Evolutionary conservation across 2,797 vertebrate species (phyloP).

Genomic region (Novumbra hubbsi): DNA sequence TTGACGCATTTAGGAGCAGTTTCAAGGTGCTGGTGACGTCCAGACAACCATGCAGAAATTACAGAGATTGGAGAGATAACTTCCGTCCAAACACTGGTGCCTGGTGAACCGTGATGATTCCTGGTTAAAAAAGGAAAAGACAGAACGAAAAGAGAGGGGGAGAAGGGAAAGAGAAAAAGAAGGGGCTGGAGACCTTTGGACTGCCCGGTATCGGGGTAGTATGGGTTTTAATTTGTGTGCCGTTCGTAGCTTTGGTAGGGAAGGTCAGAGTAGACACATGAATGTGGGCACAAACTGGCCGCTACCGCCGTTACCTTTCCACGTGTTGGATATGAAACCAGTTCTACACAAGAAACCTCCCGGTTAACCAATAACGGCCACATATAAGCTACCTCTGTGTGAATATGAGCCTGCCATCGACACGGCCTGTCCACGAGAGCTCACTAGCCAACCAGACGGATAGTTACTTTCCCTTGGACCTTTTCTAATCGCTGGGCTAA

Average conservation of each 20-base stretch:
- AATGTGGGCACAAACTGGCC: neutral
- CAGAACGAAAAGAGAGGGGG: neutral
- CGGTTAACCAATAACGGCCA: neutral
- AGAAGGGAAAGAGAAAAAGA: neutral
- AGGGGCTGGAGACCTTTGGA: constrained; percentile 23
- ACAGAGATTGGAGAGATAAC: constrained; percentile 63
- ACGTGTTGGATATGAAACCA: neutral
- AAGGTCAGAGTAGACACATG: neutral
- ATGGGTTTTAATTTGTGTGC: constrained; percentile 16
- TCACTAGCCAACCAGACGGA: neutral
- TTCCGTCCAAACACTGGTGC: constrained; percentile 52
- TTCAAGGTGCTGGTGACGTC: constrained; percentile 65
- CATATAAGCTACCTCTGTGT: neutral
- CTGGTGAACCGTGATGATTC: constrained; percentile 53
- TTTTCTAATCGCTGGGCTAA: neutral
- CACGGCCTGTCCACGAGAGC: neutral
- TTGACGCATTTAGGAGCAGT: constrained; percentile 68
- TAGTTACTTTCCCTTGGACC: neutral
- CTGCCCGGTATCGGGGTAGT: constrained; percentile 20
- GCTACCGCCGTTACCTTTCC: neutral
- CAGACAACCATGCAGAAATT: constrained; percentile 68
- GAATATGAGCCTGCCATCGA: neutral
- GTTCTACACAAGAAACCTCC: neutral
- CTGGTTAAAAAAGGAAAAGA: constrained; percentile 49
- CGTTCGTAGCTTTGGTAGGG: neutral